phyloP scores from a whole-genome alignment of 2,797 vertebrate genomes.

The Acipenser transmontanus region DNA sequence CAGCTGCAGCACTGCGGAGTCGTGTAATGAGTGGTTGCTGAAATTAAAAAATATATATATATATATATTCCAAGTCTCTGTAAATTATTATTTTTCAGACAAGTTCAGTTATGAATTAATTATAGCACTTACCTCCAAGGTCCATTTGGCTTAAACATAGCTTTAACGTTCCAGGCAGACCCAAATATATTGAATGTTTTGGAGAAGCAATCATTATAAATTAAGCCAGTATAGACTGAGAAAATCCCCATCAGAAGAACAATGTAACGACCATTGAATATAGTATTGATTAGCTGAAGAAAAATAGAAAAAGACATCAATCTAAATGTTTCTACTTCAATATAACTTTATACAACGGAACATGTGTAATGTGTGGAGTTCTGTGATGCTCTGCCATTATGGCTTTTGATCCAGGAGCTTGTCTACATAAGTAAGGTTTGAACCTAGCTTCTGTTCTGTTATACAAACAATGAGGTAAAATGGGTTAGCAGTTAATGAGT shows the following conservation, averaged over 20 bases:
- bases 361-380: too few species aligned
- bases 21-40: conserved; percentile 34
- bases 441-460: too few species aligned
- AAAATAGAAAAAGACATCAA: not conserved
- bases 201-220: conserved; percentile 48
- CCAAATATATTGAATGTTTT: conserved; percentile 39
- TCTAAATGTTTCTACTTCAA: too few species aligned
- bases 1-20: conserved; percentile 31
- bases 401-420: too few species aligned
- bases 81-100: not conserved
- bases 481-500: too few species aligned
- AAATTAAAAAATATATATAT: not conserved
- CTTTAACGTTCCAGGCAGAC: conserved; percentile 35
- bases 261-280: conserved; percentile 37
- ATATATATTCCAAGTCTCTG: not conserved
- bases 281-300: conserved; percentile 25
- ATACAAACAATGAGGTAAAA: too few species aligned
- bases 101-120: too few species aligned
- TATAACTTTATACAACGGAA: too few species aligned
- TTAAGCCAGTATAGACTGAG: conserved; percentile 43
- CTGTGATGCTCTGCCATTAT: too few species aligned
- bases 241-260: conserved; percentile 40
- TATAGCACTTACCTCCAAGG: conserved; percentile 33
- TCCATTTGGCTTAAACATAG: conserved; percentile 36
- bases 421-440: too few species aligned